A percentile compares a stretch with the other conserved stretches of the same genome.
phyloP scores from a whole-genome alignment of 1,140 invertebrate genomes.

The Oppia nitens region DNA sequence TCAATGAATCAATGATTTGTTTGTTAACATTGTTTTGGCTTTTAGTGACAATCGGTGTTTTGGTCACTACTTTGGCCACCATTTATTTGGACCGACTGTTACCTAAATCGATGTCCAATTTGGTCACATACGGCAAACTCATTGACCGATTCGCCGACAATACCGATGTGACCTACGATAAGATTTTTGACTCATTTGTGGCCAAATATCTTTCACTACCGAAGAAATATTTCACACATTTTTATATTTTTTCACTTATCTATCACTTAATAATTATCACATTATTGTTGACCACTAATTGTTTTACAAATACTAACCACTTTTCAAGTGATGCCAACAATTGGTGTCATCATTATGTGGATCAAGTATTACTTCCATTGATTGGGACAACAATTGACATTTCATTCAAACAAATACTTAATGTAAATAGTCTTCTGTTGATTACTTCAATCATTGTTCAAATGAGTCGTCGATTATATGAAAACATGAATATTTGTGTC shows the following conservation, averaged over 20 bases:
- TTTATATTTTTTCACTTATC: background rate
- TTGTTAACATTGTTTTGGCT: background rate
- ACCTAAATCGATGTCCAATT: background rate
- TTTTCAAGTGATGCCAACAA: too few species aligned
- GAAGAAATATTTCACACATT: background rate
- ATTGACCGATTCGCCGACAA: too few species aligned
- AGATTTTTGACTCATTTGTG: background rate
- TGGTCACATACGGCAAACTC: background rate
- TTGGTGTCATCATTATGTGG: too few species aligned
- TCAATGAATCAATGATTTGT: too few species aligned
- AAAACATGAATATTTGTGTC: constrained; percentile 47
- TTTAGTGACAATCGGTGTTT: background rate
- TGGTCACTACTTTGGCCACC: background rate
- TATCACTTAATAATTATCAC: background rate
- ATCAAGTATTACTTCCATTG: too few species aligned
- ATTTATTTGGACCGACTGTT: background rate
- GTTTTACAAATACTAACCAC: too few species aligned
- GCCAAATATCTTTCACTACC: too few species aligned
- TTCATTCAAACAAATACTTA: too few species aligned
- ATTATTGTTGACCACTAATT: background rate
- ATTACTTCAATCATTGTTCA: constrained; percentile 23
- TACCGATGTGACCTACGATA: too few species aligned
- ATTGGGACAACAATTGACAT: too few species aligned
- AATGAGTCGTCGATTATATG: constrained; percentile 46
- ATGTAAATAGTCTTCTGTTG: background rate